phyloP scores from a whole-genome alignment of 2,888 invertebrate genomes.

The Drosophila merina region DNA sequence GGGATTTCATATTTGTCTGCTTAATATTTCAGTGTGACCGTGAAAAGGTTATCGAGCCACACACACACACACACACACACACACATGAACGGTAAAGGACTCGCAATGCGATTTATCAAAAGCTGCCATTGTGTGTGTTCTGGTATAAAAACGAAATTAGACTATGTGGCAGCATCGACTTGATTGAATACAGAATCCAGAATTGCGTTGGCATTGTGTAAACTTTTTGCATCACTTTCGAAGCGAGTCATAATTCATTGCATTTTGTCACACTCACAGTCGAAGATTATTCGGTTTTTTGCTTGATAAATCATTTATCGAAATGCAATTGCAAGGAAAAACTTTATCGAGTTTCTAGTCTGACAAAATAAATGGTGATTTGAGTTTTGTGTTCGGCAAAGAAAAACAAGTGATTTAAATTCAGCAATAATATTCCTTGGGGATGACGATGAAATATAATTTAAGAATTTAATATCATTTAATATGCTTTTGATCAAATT shows the following conservation, averaged over 20 bases:
- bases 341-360: conserved; percentile 26
- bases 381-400: conserved; percentile 9
- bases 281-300: conserved; percentile 7
- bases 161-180: conserved; percentile 36
- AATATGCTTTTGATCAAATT: conserved; percentile 27
- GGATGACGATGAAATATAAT: neutral
- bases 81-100: conserved; percentile 15
- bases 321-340: conserved; percentile 17
- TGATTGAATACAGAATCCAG: conserved; percentile 44
- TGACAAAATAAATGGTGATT: conserved; percentile 14
- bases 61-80: conserved; percentile 9
- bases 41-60: conserved; percentile 67
- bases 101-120: conserved; percentile 45
- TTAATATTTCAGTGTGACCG: conserved; percentile 70
- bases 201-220: conserved; percentile 33
- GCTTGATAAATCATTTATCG: conserved; percentile 48
- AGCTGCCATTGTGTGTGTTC: conserved; percentile 18
- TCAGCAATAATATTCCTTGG: neutral
- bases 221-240: conserved; percentile 7
- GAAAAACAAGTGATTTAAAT: conserved; percentile 13
- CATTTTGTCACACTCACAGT: conserved; percentile 17
- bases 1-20: conserved; percentile 72
- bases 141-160: conserved; percentile 61
- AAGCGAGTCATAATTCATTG: conserved; percentile 27
- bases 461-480: conserved; percentile 8